phyloP scores from a whole-genome alignment of 2,888 invertebrate species.

The Eupithecia tripunctaria region DNA sequence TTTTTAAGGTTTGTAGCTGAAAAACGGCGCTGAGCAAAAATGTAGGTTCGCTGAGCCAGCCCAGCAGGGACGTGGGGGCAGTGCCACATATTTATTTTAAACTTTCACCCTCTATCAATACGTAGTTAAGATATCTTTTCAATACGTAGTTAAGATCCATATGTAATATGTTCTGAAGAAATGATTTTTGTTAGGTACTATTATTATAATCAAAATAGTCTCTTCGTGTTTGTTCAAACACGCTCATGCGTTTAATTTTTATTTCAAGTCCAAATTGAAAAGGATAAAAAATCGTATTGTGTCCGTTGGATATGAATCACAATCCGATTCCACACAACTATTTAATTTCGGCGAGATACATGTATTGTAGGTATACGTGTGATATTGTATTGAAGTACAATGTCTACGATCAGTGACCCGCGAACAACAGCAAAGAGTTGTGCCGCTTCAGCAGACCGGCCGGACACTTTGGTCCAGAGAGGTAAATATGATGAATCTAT shows the following conservation, averaged over 20 bases:
- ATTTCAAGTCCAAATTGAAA: background rate
- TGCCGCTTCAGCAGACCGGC: background rate
- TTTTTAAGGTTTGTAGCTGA: too few relatives aligned
- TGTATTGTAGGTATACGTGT: background rate
- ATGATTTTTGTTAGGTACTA: too few relatives aligned
- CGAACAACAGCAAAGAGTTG: background rate
- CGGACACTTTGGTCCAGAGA: background rate
- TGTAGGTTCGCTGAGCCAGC: too few relatives aligned
- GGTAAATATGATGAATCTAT: background rate
- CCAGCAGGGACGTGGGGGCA: too few relatives aligned
- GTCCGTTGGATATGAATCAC: background rate
- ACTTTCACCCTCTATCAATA: too few relatives aligned
- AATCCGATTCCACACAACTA: background rate
- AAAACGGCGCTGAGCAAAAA: too few relatives aligned
- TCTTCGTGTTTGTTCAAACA: background rate
- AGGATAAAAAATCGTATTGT: background rate
- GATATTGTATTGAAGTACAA: background rate
- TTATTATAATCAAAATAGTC: too few relatives aligned
- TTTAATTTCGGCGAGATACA: background rate
- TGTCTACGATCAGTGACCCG: slow-evolving; percentile 3
- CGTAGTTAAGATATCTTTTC: too few relatives aligned
- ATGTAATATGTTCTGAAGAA: too few relatives aligned
- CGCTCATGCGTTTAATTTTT: background rate
- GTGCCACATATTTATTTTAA: too few relatives aligned
- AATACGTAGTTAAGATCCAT: too few relatives aligned